Evolutionary conservation across 2,113 vertebrate genomes (phyloP), one percentile per base, ranked within the genome.

Genomic region (Struthio camelus): DNA sequence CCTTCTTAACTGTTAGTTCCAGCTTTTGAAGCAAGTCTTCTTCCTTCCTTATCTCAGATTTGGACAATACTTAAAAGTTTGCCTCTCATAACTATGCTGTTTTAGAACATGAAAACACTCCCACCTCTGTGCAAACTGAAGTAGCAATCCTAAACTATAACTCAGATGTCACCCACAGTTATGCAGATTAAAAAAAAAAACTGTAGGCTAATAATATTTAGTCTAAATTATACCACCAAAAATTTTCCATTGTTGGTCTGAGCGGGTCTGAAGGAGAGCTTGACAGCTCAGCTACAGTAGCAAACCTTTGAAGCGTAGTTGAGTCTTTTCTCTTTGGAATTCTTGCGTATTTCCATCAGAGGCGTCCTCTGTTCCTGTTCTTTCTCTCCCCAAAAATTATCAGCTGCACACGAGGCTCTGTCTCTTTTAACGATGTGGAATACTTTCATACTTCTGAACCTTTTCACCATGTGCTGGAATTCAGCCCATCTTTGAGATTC

Each of bases 41-140:
- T n/a, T 77, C 36, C 8, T 18, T 85, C 17, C 38, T 72, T 87
- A 32, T 80, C 14, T 70, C 27, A 67, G 44, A 5, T 3, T 64
- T 86, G 50, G 40, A 14, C 13, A 75, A 13, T 36, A 75, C 14
- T 70, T 53, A 30, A 18, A 85, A 77, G 25, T 88, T 77, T 78
- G 38, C 0, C 0, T 54, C 9, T 77, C 70, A 8, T 15, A 82
- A 51, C 18, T 27, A 4, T 23, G 64, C 18, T 0, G 1, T 75
- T 66, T 81, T 67, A 42, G 53, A 89, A 72, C 27, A 87, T 5
- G 28, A 51, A 79, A 82, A 61, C 62, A 56, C 10, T 50, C 10
- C 28, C 28, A 61, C 6, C 27, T 61, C 8, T 85, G n/a, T 53
- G 53, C 34, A 87, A 92, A 77, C 0, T 1, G 25, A 20, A 1